phyloP scores from a whole-genome alignment of 2,113 vertebrate genomes.

The Chinchilla lanigera region DNA sequence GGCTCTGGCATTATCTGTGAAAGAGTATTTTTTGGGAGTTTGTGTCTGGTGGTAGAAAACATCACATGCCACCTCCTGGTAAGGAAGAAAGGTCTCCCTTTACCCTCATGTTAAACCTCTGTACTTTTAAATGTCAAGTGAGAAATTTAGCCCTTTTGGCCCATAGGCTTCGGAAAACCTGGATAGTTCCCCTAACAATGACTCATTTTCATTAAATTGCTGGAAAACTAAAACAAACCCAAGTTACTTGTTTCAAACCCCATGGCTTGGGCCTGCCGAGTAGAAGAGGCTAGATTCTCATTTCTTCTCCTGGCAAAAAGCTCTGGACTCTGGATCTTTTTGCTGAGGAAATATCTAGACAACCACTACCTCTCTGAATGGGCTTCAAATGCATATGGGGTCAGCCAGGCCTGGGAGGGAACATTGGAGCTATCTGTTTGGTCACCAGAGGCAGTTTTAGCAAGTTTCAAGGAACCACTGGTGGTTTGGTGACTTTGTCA shows the following conservation, averaged over 20 bases:
- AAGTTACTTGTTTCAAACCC: not conserved
- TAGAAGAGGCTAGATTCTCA: not conserved
- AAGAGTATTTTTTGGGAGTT: not conserved
- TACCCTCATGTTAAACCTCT: not conserved
- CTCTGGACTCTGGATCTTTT: not conserved
- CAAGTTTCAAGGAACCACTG: not conserved
- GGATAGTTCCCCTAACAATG: not conserved
- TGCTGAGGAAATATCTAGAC: too few species aligned
- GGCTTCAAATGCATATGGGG: accelerated
- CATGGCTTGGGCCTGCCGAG: not conserved
- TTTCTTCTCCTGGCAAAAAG: not conserved
- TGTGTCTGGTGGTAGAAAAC: not conserved
- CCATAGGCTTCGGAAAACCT: not conserved
- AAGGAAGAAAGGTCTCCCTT: not conserved
- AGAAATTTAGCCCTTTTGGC: conserved; percentile 43
- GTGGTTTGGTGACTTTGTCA: not conserved
- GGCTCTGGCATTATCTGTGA: not conserved
- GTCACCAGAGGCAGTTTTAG: not conserved
- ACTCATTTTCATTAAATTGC: conserved; percentile 61
- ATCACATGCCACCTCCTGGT: not conserved
- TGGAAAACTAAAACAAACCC: not conserved
- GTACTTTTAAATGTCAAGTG: conserved; percentile 52
- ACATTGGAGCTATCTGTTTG: too few species aligned
- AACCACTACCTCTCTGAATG: not conserved
- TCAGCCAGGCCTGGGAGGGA: not conserved